Percentiles rank a stretch among this genome's conserved stretches.
Evolutionary conservation across 2,888 invertebrate genomes (phyloP).

Genomic region (Platynereis dumerilii): DNA sequence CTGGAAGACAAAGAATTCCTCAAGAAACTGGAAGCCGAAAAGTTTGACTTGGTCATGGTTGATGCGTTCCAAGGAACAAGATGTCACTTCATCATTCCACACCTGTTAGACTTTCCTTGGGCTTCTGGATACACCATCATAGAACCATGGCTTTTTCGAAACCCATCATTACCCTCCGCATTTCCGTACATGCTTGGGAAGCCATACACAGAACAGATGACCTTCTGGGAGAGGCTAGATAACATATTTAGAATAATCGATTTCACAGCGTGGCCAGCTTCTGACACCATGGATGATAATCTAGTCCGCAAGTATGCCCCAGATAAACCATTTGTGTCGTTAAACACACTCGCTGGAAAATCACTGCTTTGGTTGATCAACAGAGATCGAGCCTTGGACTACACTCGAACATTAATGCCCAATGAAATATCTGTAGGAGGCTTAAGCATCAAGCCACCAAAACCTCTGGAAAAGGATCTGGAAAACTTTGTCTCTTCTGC

Average conservation of each 20-base stretch:
- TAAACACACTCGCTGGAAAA: constrained; percentile 16
- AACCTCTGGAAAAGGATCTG: constrained; percentile 25
- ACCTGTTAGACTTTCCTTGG: constrained; percentile 31
- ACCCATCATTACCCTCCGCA: constrained; percentile 30
- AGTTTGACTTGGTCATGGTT: constrained; percentile 28
- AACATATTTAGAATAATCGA: constrained; percentile 24
- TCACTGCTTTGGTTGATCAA: constrained; percentile 30
- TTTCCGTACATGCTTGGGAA: constrained; percentile 23
- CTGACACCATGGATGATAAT: constrained; percentile 21
- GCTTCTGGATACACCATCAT: constrained; percentile 19
- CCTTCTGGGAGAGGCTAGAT: constrained; percentile 26
- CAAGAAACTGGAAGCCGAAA: not conserved
- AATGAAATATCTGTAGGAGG: constrained; percentile 34
- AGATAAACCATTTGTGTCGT: constrained; percentile 15
- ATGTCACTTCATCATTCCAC: constrained; percentile 25
- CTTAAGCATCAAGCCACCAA: constrained; percentile 23
- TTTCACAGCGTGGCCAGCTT: constrained; percentile 20
- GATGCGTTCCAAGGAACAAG: constrained; percentile 25
- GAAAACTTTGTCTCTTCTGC: constrained; percentile 20
- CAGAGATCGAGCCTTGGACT: constrained; percentile 29
- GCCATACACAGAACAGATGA: constrained; percentile 28
- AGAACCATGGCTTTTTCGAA: constrained; percentile 33
- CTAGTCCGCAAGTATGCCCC: constrained; percentile 24
- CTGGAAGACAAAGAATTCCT: constrained; percentile 24
- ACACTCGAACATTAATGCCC: constrained; percentile 30